These are phyloP conservation scores for Zeus faber DNA, from an alignment of 2,113 vertebrate genomes.

Conservation along the genomic window DNA sequence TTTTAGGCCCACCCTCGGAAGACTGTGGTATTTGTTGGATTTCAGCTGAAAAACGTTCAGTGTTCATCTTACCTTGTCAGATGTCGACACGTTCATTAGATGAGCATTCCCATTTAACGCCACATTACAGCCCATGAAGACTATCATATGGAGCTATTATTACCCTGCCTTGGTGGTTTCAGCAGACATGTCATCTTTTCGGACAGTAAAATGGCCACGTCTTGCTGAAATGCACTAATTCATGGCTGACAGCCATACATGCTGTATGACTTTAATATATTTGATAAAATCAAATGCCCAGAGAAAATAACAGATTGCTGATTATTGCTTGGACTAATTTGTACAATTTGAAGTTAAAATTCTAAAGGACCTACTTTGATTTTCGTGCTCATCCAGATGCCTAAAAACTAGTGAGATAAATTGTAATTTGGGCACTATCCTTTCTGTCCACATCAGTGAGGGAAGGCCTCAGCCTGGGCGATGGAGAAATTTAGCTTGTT, in stretches of 20 bases:
- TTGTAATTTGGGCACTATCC: background rate
- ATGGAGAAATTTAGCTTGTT: constrained; percentile 23
- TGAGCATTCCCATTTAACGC: constrained; percentile 68
- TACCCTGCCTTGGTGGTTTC: constrained; percentile 53
- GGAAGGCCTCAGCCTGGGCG: background rate
- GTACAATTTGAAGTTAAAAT: background rate
- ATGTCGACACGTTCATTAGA: constrained; percentile 68
- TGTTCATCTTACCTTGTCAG: constrained; percentile 63
- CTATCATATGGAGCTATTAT: constrained; percentile 52
- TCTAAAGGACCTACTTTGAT: background rate
- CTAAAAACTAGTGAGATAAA: background rate
- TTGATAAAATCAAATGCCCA: too few species aligned
- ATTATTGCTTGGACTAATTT: background rate
- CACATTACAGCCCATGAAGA: constrained; percentile 61
- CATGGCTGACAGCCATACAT: constrained; percentile 40
- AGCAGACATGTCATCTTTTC: constrained; percentile 37
- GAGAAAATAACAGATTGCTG: background rate
- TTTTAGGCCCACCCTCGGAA: constrained; percentile 2
- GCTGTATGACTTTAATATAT: constrained; percentile 8
- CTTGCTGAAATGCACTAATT: constrained; percentile 38
- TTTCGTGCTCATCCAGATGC: constrained; percentile 6
- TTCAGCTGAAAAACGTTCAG: constrained; percentile 56
- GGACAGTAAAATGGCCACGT: constrained; percentile 36
- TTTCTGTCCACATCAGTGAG: constrained; percentile 7
- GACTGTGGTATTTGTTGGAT: constrained; percentile 34